These are phyloP conservation scores for Macrosoma leucophasiata DNA, from an alignment of 2,888 invertebrate species.

Conservation along the genomic window DNA sequence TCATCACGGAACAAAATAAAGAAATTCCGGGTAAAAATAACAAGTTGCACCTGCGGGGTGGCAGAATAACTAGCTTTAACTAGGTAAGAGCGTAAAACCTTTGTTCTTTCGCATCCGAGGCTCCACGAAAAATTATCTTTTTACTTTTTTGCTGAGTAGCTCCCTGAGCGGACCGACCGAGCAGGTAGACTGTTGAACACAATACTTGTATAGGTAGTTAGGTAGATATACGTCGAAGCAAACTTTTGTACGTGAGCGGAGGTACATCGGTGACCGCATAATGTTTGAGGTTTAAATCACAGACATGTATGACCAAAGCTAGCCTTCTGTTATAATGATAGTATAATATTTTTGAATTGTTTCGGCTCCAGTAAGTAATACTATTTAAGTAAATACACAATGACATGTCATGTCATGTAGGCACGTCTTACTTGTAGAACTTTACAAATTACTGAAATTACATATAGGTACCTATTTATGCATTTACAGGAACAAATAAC, in stretches of 20 bases:
- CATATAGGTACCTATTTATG: too few species aligned
- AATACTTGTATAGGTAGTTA: constrained; percentile 41
- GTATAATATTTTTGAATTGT: too few species aligned
- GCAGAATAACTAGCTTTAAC: constrained; percentile 62
- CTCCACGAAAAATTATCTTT: constrained; percentile 68
- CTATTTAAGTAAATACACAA: too few species aligned
- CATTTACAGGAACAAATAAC: too few species aligned
- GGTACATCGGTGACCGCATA: neutral
- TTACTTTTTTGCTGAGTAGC: constrained; percentile 64
- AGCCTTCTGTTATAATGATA: too few species aligned
- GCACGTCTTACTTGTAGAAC: too few species aligned
- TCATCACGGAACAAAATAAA: constrained; percentile 47
- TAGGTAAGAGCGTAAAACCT: constrained; percentile 61
- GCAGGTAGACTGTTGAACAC: constrained; percentile 63
- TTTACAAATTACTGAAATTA: too few species aligned
- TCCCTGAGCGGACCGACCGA: constrained; percentile 48
- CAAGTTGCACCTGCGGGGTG: constrained; percentile 66
- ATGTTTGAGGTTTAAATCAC: neutral
- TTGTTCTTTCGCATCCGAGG: constrained; percentile 62
- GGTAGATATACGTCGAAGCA: constrained; percentile 13
- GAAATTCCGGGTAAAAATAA: constrained; percentile 58
- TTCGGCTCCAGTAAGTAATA: too few species aligned
- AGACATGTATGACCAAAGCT: too few species aligned
- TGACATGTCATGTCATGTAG: too few species aligned
- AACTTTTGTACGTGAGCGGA: constrained; percentile 8